These are phyloP conservation scores for Rhagonycha fulva DNA, from an alignment of 2,888 invertebrate genomes.

Conservation along the genomic window DNA sequence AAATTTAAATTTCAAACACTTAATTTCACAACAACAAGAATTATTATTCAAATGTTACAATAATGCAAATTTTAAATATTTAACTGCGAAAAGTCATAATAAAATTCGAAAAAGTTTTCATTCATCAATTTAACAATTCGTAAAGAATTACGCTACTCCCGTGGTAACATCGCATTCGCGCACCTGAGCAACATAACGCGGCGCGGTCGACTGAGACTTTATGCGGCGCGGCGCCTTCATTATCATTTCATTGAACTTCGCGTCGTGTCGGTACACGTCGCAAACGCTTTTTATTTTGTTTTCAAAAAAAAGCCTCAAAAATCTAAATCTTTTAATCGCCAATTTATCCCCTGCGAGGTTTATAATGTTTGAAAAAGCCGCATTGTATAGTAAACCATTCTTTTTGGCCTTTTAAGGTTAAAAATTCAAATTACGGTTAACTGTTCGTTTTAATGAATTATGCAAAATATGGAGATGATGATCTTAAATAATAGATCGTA, in stretches of 20 bases:
- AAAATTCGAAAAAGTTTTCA: background rate
- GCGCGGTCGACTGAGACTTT: slow-evolving; percentile 24
- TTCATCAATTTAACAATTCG: background rate
- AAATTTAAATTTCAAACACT: background rate
- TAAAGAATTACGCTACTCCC: background rate
- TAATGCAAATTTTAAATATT: background rate
- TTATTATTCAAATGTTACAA: background rate
- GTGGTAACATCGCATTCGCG: background rate
- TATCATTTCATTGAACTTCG: slow-evolving; percentile 22
- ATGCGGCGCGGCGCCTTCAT: slow-evolving; percentile 22
- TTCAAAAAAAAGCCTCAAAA: background rate
- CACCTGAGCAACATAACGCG: slow-evolving; percentile 10
- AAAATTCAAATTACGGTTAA: too few relatives aligned
- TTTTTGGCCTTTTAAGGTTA: too few relatives aligned
- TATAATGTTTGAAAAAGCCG: too few relatives aligned
- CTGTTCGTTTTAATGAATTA: too few relatives aligned
- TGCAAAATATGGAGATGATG: too few relatives aligned
- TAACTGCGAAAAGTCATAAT: background rate
- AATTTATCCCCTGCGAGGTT: background rate
- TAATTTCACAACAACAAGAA: background rate
- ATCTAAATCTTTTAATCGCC: background rate
- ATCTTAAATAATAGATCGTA: too few relatives aligned
- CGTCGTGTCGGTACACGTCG: slow-evolving; percentile 14
- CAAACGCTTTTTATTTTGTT: slow-evolving; percentile 8
- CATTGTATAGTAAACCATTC: too few relatives aligned